phyloP scores from a whole-genome alignment of 2,888 invertebrate species.

The Meloe dianella region DNA sequence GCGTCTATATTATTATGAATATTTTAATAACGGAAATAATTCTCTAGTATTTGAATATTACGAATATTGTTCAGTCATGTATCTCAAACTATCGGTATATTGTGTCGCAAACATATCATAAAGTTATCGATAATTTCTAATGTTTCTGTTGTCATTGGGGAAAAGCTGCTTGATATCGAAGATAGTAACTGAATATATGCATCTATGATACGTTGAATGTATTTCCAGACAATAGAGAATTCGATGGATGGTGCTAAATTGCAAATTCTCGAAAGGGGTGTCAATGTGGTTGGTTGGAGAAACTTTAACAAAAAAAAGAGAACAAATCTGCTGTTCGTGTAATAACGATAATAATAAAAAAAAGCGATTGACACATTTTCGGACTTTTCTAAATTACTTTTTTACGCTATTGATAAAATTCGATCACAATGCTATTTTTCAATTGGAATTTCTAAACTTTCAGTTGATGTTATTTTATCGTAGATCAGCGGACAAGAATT shows the following conservation, averaged over 20 bases:
- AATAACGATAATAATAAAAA: neutral
- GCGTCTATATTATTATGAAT: neutral
- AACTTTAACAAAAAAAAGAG: neutral
- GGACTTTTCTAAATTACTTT: neutral
- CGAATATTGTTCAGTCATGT: neutral
- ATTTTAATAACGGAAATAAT: neutral
- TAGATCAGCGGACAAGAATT: neutral
- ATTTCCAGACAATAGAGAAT: neutral
- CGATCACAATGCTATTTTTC: constrained; percentile 5
- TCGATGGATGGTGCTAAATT: neutral
- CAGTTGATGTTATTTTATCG: neutral
- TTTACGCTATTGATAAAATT: neutral
- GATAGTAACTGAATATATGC: neutral
- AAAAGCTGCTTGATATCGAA: neutral
- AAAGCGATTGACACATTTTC: neutral
- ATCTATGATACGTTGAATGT: neutral
- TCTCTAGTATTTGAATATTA: neutral
- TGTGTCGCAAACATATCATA: neutral
- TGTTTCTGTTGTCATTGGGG: neutral
- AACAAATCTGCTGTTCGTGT: neutral
- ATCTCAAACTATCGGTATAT: neutral
- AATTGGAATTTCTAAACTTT: neutral
- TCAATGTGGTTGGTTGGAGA: neutral
- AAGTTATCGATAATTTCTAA: neutral
- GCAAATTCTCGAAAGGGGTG: neutral